phyloP scores from a whole-genome alignment of 2,113 vertebrate genomes.

The Apteryx owenii region DNA sequence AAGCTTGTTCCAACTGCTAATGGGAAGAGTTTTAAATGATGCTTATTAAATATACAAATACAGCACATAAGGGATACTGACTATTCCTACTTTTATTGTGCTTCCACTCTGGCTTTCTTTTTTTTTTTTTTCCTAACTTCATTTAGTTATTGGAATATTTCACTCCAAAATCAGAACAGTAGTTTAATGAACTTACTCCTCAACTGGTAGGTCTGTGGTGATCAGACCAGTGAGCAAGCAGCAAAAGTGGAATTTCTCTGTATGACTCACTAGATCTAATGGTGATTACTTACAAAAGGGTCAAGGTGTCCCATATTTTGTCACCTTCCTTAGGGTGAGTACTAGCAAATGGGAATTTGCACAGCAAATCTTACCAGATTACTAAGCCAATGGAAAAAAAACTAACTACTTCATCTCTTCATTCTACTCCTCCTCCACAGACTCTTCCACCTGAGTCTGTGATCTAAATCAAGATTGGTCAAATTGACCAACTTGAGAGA shows the following conservation, averaged over 20 bases:
- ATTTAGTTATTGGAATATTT: background rate
- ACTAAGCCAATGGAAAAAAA: background rate
- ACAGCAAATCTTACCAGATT: background rate
- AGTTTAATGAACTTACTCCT: background rate
- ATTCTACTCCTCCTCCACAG: background rate
- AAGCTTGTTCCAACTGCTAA: background rate
- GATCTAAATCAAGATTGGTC: background rate
- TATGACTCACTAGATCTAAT: background rate
- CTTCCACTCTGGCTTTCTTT: background rate
- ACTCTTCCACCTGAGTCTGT: background rate
- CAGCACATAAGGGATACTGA: background rate
- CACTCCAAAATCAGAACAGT: background rate
- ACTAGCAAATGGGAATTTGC: background rate
- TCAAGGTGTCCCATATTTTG: background rate
- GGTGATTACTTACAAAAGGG: background rate
- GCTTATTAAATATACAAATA: background rate
- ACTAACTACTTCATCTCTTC: background rate
- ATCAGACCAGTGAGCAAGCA: background rate
- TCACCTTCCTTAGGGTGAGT: background rate
- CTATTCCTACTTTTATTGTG: background rate
- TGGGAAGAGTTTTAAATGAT: conserved; percentile 34
- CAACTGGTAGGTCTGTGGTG: background rate
- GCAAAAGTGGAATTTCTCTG: background rate
- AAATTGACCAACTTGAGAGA: too few relatives aligned
- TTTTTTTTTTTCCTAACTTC: background rate